Percentiles rank a stretch among this genome's conserved stretches.
Evolutionary conservation across 2,113 vertebrate genomes (phyloP).

Genomic region (Gallinago paraguaiae): DNA sequence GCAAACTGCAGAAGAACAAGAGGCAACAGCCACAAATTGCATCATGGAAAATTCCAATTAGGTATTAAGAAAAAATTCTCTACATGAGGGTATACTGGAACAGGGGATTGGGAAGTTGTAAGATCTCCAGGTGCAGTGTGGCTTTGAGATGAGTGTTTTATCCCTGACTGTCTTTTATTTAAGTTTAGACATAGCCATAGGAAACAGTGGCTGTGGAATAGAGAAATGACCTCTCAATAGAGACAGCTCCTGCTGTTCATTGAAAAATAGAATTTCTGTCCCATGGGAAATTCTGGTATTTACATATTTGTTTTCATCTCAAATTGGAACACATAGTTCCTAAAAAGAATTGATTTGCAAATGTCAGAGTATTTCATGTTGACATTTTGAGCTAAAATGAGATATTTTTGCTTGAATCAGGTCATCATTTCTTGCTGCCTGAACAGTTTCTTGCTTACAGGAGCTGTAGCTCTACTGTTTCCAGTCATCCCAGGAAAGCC

Average conservation of each 20-base stretch:
- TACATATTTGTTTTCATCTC: constrained; percentile 56
- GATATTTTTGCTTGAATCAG: constrained; percentile 29
- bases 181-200: not conserved
- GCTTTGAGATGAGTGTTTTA: not conserved
- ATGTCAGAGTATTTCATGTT: constrained; percentile 46
- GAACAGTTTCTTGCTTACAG: not conserved
- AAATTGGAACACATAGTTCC: constrained; percentile 31
- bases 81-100: not conserved
- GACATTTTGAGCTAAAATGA: constrained; percentile 52
- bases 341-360: constrained; percentile 51
- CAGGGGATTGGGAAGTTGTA: not conserved
- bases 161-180: not conserved
- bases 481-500: not conserved
- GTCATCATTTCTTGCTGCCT: constrained; percentile 15
- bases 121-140: not conserved
- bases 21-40: not conserved
- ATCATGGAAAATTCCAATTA: not conserved
- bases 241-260: not conserved
- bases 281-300: constrained; percentile 55
- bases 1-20: not conserved
- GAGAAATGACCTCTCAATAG: not conserved
- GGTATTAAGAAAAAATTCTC: not conserved
- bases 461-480: not conserved
- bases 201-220: not conserved
- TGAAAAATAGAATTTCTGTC: constrained; percentile 15